Evolutionary conservation across 2,797 vertebrate genomes (phyloP).

Genomic region (Sciaenops ocellatus): DNA sequence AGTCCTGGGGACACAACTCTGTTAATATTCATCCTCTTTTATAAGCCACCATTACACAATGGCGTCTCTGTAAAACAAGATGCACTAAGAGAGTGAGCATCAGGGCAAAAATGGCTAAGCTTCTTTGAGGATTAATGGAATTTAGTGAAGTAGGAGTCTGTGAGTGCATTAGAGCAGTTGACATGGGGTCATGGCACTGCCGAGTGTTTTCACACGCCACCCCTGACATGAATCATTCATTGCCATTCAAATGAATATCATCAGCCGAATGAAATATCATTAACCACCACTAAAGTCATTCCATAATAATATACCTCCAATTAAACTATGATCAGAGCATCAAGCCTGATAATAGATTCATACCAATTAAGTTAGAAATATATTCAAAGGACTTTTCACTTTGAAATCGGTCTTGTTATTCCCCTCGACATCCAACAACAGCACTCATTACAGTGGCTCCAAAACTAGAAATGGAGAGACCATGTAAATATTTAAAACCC

Average conservation of each 20-base stretch:
- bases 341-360: slow-evolving; percentile 85
- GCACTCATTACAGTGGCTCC: slow-evolving; percentile 87
- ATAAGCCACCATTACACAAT: slow-evolving; percentile 82
- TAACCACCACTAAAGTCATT: slow-evolving; percentile 70
- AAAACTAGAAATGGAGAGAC: slow-evolving; percentile 83
- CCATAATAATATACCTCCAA: slow-evolving; percentile 85
- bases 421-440: slow-evolving; percentile 86
- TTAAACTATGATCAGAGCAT: slow-evolving; percentile 86
- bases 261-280: slow-evolving; percentile 75
- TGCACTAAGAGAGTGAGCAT: slow-evolving; percentile 73
- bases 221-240: slow-evolving; percentile 82
- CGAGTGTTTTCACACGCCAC: slow-evolving; percentile 73
- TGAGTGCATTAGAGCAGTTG: slow-evolving; percentile 75
- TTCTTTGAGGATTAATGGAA: slow-evolving; percentile 85
- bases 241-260: slow-evolving; percentile 80
- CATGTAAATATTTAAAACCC: slow-evolving; percentile 89
- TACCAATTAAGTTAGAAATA: slow-evolving; percentile 86
- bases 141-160: slow-evolving; percentile 82
- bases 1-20: slow-evolving; percentile 66
- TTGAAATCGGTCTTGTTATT: slow-evolving; percentile 88
- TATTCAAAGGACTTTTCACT: slow-evolving; percentile 88
- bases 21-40: slow-evolving; percentile 69
- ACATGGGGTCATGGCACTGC: slow-evolving; percentile 74
- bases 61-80: slow-evolving; percentile 81
- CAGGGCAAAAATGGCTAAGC: slow-evolving; percentile 80